Percentiles rank a stretch among this genome's conserved stretches.
These are phyloP conservation scores for Neodiprion lecontei DNA, from an alignment of 1,140 invertebrate genomes.

Conservation along the genomic window DNA sequence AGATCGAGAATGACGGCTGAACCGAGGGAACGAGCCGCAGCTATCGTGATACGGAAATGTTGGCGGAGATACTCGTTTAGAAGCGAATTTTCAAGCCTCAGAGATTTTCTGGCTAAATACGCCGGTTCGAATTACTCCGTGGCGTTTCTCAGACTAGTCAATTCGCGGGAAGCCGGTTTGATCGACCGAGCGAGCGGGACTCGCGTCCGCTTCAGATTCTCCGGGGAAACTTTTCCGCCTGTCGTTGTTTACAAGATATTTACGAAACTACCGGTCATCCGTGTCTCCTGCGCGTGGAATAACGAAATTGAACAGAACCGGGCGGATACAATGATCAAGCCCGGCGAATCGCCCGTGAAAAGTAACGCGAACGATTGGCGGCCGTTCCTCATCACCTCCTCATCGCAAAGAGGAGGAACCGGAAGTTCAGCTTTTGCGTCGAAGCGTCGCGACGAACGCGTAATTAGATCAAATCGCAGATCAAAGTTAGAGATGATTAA, in stretches of 20 bases:
- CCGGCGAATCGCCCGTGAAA: too few relatives aligned
- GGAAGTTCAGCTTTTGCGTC: too few relatives aligned
- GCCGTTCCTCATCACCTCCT: too few relatives aligned
- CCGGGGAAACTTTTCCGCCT: slow-evolving; percentile 8
- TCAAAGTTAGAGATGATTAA: slow-evolving; percentile 2
- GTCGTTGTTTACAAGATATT: slow-evolving; percentile 10
- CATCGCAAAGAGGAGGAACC: too few relatives aligned
- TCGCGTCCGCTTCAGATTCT: background rate
- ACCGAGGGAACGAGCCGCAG: background rate
- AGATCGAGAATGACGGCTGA: background rate
- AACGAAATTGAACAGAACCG: too few relatives aligned
- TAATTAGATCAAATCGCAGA: background rate
- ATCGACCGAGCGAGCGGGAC: slow-evolving; percentile 4
- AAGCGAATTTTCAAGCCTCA: background rate
- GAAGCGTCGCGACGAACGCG: too few relatives aligned
- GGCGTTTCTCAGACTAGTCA: background rate
- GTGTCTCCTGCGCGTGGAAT: too few relatives aligned
- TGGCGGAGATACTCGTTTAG: background rate
- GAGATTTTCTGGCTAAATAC: background rate
- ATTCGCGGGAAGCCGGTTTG: slow-evolving; percentile 3
- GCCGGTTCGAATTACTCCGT: background rate
- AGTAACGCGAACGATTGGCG: too few relatives aligned
- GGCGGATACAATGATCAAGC: too few relatives aligned
- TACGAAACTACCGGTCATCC: slow-evolving; percentile 8
- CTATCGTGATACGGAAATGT: background rate